phyloP scores from a whole-genome alignment of 2,797 vertebrate species.

The Carcharodon carcharias region DNA sequence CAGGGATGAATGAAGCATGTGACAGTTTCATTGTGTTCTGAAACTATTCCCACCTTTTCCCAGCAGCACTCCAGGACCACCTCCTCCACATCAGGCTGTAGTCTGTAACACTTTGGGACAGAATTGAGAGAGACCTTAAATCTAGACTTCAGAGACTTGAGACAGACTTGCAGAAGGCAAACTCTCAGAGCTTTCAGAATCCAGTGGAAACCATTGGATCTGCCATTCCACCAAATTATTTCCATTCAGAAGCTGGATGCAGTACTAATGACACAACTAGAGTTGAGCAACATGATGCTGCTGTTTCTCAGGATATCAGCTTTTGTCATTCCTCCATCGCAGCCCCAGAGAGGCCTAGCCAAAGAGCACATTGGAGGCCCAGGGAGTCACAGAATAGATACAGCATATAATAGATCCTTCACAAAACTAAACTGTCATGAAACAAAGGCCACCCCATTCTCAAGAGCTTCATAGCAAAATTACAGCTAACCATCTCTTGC shows the following conservation, averaged over 20 bases:
- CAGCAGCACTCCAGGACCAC: neutral
- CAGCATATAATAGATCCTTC: neutral
- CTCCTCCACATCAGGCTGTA: neutral
- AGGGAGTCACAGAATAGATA: neutral
- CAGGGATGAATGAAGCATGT: neutral
- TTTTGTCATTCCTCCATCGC: neutral
- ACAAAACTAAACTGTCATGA: neutral
- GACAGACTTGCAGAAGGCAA: neutral
- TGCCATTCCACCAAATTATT: neutral
- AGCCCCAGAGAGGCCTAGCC: neutral
- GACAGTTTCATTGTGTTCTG: neutral
- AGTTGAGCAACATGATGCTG: neutral
- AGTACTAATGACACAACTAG: neutral
- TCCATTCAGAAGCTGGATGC: neutral
- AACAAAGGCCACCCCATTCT: neutral
- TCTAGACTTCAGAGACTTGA: neutral
- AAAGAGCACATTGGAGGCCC: neutral
- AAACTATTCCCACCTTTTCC: neutral
- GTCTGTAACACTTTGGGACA: neutral
- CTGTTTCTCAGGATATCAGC: neutral
- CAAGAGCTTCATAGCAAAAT: neutral
- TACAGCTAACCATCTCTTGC: neutral
- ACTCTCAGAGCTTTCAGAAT: neutral
- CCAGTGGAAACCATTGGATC: neutral
- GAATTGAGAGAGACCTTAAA: neutral